These are phyloP conservation scores for Nerophis ophidion DNA, from an alignment of 2,113 vertebrate genomes.

Conservation along the genomic window DNA sequence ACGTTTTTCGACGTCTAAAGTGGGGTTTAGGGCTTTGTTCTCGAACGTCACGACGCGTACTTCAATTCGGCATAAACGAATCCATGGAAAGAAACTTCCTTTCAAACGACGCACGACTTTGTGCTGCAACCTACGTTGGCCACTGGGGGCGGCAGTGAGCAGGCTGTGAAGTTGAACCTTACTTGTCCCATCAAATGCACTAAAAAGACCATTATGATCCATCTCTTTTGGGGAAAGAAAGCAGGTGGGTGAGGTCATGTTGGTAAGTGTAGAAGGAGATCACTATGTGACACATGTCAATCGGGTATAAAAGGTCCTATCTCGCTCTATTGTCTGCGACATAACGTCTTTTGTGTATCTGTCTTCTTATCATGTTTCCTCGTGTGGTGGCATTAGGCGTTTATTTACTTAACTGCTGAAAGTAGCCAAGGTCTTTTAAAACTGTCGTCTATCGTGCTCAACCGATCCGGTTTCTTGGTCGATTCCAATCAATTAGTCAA, in stretches of 20 bases:
- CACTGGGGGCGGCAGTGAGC: conserved; percentile 16
- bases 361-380: neutral
- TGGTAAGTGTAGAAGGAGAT: neutral
- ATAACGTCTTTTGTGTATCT: neutral
- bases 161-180: neutral
- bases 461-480: no score
- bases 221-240: no score
- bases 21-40: fast-evolving
- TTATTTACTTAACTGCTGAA: neutral
- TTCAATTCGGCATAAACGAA: conserved; percentile 8
- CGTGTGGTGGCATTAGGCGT: neutral
- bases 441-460: no score
- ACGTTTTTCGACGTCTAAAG: fast-evolving
- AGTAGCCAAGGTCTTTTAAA: neutral
- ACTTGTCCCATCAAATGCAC: neutral
- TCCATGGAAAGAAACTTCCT: neutral
- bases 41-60: fast-evolving
- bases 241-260: neutral
- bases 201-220: no score
- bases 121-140: neutral
- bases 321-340: conserved; percentile 6
- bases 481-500: no score
- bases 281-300: neutral
- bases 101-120: neutral
- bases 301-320: neutral